Percentiles rank a stretch among this genome's conserved stretches.
Conservation (phyloP, 2,797 vertebrate species). For the Gymnothorax reevesii region DNA sequence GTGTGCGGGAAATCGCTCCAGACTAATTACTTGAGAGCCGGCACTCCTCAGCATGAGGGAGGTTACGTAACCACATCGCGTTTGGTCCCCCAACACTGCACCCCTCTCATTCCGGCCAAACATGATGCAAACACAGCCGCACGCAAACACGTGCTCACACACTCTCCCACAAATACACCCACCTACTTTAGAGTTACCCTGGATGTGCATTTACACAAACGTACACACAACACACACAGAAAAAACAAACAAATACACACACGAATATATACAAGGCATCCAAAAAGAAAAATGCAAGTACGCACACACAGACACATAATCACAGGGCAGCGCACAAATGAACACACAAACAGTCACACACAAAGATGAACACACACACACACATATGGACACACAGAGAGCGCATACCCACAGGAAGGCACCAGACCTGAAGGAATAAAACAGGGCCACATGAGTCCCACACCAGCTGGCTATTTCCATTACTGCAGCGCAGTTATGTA, state of each 20-base stretch:
- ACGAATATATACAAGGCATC: no score
- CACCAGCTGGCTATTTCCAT: constrained; percentile 8
- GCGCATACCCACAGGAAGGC: background rate
- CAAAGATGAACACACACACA: background rate
- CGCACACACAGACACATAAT: background rate
- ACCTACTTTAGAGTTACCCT: background rate
- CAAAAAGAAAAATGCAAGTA: background rate
- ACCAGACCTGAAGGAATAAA: background rate
- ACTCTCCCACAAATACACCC: background rate
- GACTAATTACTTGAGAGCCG: constrained; percentile 3
- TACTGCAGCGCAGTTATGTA: constrained; percentile 1
- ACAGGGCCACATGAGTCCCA: background rate
- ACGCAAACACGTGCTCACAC: background rate
- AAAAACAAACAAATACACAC: background rate
- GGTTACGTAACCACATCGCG: background rate
- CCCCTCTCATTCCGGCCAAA: background rate
- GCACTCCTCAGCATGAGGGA: background rate
- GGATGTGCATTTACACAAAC: background rate
- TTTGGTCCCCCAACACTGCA: background rate
- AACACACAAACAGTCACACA: background rate
- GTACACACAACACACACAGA: background rate
- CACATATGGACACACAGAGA: background rate
- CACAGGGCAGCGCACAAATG: background rate
- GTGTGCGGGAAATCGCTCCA: background rate
- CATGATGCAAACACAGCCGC: background rate